Evolutionary conservation across 2,888 invertebrate species (phyloP), one percentile per base, ranked within the genome.

Genomic region (Globia sparganii): DNA sequence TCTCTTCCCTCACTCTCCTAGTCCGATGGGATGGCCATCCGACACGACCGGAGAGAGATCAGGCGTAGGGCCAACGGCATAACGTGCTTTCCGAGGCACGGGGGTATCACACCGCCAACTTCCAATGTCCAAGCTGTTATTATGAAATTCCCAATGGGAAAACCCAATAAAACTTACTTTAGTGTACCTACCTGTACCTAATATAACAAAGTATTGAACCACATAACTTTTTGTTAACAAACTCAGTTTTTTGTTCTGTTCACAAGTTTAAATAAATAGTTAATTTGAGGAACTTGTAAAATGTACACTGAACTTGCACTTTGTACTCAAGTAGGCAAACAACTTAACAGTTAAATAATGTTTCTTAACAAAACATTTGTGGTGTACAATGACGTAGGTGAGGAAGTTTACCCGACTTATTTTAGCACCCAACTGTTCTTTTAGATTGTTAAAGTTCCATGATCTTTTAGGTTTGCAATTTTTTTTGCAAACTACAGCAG

Each of bases 241-340:
- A 49, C 59, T 13, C 31, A 49, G 21, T 31, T 74, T 61, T 61
- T 58, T 58, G 25, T 34, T 5, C 8, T 15, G n/a, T 69, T n/a
- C 18, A 9, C 3, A 58, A 21, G 15, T 28, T 58, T 58, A 21
- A 71, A 71, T n/a, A 43, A 13, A 59, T 31, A 46, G 18, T 75
- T 3, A 37, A 58, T 58, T 8, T 28, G 62, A 58, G 11, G 21
- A 65, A n/a, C 46, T 66, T 65, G 46, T 40, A 76, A 59, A 11
- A 40, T 31, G 31, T 46, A 59, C 43, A 43, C 31, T 46, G 56
- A 58, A 71, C 64, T 67, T 40, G 59, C n/a, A 76, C 59, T 77
- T 77, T 56, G 31, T 40, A 46, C 62, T 46, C n/a, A 77, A 61
- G 49, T 67, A 15, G 31, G 28, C 49, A 75, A 74, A 68, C 34